A percentile compares a stretch with the other conserved stretches of the same genome.
Conservation (phyloP, 2,797 vertebrate genomes). For the Todus mexicanus region DNA sequence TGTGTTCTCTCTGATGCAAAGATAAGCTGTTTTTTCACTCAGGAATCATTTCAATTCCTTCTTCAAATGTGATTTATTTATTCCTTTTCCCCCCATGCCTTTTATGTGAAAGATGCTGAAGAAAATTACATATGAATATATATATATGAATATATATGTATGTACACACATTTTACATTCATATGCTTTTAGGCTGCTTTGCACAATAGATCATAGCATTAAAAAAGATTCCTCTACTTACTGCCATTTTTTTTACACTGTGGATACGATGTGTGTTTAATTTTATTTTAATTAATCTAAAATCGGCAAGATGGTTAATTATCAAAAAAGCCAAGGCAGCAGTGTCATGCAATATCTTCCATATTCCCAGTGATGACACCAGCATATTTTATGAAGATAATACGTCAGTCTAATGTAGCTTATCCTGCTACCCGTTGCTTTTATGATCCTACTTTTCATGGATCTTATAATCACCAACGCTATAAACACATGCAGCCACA, state of each 20-base stretch:
- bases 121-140: neutral
- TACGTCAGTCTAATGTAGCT: neutral
- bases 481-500: accelerated
- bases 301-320: neutral
- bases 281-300: neutral
- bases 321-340: neutral
- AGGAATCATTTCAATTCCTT: neutral
- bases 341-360: neutral
- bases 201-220: neutral
- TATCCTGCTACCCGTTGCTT: neutral
- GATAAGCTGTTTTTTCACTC: neutral
- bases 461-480: neutral
- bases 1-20: conserved; percentile 5
- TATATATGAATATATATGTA: neutral
- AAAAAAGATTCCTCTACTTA: neutral
- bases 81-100: neutral
- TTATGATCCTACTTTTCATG: neutral
- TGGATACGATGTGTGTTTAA: neutral
- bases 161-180: neutral
- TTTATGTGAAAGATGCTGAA: neutral
- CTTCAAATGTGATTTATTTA: neutral
- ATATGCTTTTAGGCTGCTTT: neutral
- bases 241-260: neutral
- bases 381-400: neutral
- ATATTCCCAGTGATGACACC: neutral